Evolutionary conservation across 2,797 vertebrate species (phyloP).

Genomic region (Cuniculus paca): DNA sequence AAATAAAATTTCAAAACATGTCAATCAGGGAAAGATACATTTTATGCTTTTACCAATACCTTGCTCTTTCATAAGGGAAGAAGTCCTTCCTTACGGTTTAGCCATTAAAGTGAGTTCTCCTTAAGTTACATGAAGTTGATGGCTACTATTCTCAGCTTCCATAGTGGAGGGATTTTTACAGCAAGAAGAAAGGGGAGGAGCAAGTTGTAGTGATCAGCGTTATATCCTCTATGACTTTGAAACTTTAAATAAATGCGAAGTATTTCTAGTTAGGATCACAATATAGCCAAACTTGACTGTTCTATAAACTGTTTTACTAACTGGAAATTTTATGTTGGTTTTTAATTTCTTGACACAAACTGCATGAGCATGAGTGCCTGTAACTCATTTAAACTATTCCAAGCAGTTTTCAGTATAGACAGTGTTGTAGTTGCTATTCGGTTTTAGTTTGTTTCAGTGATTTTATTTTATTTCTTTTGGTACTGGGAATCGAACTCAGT

Average conservation of each 20-base stretch:
- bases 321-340: constrained; percentile 50
- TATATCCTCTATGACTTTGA: background rate
- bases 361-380: background rate
- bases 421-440: background rate
- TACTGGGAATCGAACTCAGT: background rate
- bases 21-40: too few species aligned
- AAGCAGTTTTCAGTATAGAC: background rate
- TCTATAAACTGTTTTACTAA: background rate
- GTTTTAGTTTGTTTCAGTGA: constrained; percentile 29
- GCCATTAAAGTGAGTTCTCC: background rate
- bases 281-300: background rate
- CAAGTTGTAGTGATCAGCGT: background rate
- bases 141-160: background rate
- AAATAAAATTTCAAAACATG: too few species aligned
- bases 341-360: constrained; percentile 47
- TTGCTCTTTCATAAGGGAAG: background rate
- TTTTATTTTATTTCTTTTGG: background rate
- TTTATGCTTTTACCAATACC: background rate
- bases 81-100: background rate
- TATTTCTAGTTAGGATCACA: background rate
- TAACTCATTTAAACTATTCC: background rate
- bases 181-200: background rate
- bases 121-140: rapidly evolving
- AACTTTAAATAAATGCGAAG: background rate
- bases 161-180: background rate